Percentiles rank a stretch among this genome's conserved stretches.
Conservation (phyloP, 1,140 invertebrate species). For the Heliconius eleuchia region DNA sequence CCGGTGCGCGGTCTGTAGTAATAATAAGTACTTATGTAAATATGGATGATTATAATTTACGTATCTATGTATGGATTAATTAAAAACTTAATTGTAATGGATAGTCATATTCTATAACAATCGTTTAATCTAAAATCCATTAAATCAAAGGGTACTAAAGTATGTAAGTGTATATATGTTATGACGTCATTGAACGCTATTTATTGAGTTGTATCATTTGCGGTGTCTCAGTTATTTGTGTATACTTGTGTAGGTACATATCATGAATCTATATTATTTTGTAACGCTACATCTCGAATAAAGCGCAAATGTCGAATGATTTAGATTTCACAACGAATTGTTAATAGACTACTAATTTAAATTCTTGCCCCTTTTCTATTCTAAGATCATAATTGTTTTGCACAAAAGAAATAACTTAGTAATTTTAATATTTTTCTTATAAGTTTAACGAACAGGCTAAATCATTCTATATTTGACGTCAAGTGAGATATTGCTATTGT, state of each 20-base stretch:
- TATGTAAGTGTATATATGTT: constrained; percentile 72
- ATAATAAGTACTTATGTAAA: constrained; percentile 73
- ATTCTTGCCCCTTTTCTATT: background rate
- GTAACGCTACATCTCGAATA: constrained; percentile 43
- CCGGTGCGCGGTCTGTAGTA: constrained; percentile 50
- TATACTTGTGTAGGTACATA: constrained; percentile 76
- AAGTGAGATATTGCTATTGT: constrained; percentile 45
- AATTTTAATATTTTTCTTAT: background rate
- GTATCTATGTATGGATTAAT: constrained; percentile 52
- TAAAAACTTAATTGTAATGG: constrained; percentile 63
- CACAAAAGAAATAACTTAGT: background rate
- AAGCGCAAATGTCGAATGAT: constrained; percentile 32
- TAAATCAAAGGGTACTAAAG: constrained; percentile 79
- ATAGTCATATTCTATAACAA: constrained; percentile 68
- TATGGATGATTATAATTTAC: constrained; percentile 66
- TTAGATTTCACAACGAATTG: background rate
- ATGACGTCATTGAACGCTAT: constrained; percentile 73
- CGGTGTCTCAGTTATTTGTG: constrained; percentile 70
- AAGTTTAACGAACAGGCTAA: background rate
- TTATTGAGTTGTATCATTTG: constrained; percentile 78
- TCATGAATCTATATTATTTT: constrained; percentile 73
- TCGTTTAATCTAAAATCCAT: constrained; percentile 74
- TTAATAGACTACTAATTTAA: background rate
- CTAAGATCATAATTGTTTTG: background rate
- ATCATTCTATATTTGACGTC: constrained; percentile 34